Conservation (phyloP, 2,113 vertebrate genomes). For the Salminus brasiliensis region DNA sequence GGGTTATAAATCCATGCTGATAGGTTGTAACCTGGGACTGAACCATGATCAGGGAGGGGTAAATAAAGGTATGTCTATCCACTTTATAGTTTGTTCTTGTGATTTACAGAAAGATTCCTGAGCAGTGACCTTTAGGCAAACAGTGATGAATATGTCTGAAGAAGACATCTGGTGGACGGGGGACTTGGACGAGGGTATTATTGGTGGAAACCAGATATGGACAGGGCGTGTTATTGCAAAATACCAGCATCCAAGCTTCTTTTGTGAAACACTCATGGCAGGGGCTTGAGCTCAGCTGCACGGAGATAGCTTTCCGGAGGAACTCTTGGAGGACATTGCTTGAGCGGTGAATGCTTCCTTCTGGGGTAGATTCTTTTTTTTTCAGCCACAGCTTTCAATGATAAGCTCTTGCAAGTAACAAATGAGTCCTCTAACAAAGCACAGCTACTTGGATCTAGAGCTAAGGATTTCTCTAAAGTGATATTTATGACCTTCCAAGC, state of each 20-base stretch:
- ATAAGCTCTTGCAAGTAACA: conserved; percentile 63
- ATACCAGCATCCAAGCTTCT: conserved; percentile 69
- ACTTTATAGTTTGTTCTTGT: conserved; percentile 69
- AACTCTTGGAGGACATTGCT: neutral
- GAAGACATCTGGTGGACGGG: conserved; percentile 90
- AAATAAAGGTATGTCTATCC: conserved; percentile 55
- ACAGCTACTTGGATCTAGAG: conserved; percentile 66
- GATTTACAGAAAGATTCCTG: conserved; percentile 91
- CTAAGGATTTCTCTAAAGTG: conserved; percentile 61
- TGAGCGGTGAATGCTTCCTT: conserved; percentile 11
- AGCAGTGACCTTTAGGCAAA: conserved; percentile 84
- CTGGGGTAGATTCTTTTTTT: conserved; percentile 10
- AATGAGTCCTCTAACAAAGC: conserved; percentile 67
- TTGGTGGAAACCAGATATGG: conserved; percentile 85
- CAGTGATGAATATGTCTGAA: conserved; percentile 93
- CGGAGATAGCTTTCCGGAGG: conserved; percentile 21
- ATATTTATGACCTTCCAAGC: conserved; percentile 68
- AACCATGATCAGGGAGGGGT: conserved; percentile 62
- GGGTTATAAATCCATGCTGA: conserved; percentile 62
- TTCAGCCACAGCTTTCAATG: conserved; percentile 53
- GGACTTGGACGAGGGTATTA: conserved; percentile 82
- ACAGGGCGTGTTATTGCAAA: conserved; percentile 74
- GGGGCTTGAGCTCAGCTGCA: conserved; percentile 52
- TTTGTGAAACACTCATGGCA: conserved; percentile 72
- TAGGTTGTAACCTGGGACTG: conserved; percentile 66